Evolutionary conservation across 2,888 invertebrate genomes (phyloP), one percentile per base, ranked within the genome.

Genomic region (Amorpha juglandis): DNA sequence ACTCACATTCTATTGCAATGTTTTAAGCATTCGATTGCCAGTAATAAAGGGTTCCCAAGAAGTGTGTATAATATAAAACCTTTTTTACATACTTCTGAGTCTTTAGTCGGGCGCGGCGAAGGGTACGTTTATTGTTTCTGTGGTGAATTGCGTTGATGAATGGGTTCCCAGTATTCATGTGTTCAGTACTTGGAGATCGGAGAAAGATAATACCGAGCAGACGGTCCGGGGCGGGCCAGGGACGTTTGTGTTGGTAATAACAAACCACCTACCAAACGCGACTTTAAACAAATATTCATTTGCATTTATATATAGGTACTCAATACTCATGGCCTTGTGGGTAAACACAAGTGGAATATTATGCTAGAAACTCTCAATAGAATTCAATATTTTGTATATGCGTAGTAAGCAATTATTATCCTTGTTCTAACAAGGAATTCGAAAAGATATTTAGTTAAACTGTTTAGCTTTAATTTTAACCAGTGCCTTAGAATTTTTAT

Each of bases 21-120:
- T 91, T 92, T 91, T 90, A 92, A 90, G 88, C 86, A 91, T 93
- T 92, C 93, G 93, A 93, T 93, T 93, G 90, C 93, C 92, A 83
- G 79, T 81, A 82, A 86, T 88, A 91, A 92, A 91, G 88, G 90
- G 91, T 92, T 91, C 90, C 92, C 88, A 91, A 92, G 90, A 88
- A 91, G 84, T 83, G 81, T 80, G 79, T 83, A 88, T 82, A 88
- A 87, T 85, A 83, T 83, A 80, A 75, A 77, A 74, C 70, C 76
- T 87, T 89, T 88, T 90, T 87, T 78, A 63, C 76, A 80, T 81
- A 81, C 86, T 89, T 89, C 87, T 75, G 83, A 81, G 80, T 88
- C 64, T 90, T 91, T 82, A 86, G 84, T 78, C 87, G 87, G 81
- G 85, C 83, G 84, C 85, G 79, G 81, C 81, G 86, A 88, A 90